These are phyloP conservation scores for Noturus placidus DNA, from an alignment of 2,113 vertebrate genomes.

Conservation along the genomic window DNA sequence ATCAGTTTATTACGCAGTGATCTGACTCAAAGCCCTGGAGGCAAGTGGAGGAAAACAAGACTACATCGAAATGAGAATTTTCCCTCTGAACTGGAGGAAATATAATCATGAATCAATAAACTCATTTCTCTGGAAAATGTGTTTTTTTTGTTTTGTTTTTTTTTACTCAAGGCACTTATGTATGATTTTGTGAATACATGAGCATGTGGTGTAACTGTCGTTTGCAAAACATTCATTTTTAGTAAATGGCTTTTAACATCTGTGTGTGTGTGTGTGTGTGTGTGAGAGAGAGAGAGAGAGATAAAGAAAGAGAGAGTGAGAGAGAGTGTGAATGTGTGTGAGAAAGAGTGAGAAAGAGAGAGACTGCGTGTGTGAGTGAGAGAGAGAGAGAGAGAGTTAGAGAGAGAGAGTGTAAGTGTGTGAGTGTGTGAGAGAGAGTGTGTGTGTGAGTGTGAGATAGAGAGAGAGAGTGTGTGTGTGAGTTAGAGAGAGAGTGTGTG, in stretches of 20 bases:
- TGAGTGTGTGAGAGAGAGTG: too few species aligned
- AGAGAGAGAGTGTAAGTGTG: neutral
- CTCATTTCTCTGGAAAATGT: neutral
- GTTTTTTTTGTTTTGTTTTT: neutral
- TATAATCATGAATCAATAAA: constrained; percentile 31
- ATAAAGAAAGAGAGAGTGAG: too few species aligned
- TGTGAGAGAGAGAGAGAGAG: neutral
- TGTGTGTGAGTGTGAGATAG: neutral
- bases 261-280: neutral
- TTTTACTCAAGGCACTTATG: neutral
- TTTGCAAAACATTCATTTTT: constrained; percentile 29
- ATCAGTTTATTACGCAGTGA: constrained; percentile 1
- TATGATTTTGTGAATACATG: neutral
- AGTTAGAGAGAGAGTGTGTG: too few species aligned
- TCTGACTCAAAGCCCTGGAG: constrained; percentile 45
- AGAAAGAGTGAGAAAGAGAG: too few species aligned
- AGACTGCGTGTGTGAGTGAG: too few species aligned
- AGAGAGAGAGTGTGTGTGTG: neutral
- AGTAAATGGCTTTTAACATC: constrained; percentile 27
- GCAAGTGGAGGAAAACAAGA: constrained; percentile 19
- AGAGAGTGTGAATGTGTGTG: neutral
- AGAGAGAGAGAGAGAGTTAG: neutral
- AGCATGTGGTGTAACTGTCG: constrained; percentile 32
- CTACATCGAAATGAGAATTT: constrained; percentile 8
- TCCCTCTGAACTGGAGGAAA: constrained; percentile 7